Evolutionary conservation across 35 echinoderm and acorn worm genomes (phyloP), one percentile per base, ranked within the genome.

Genomic region (Amphiura filiformis): DNA sequence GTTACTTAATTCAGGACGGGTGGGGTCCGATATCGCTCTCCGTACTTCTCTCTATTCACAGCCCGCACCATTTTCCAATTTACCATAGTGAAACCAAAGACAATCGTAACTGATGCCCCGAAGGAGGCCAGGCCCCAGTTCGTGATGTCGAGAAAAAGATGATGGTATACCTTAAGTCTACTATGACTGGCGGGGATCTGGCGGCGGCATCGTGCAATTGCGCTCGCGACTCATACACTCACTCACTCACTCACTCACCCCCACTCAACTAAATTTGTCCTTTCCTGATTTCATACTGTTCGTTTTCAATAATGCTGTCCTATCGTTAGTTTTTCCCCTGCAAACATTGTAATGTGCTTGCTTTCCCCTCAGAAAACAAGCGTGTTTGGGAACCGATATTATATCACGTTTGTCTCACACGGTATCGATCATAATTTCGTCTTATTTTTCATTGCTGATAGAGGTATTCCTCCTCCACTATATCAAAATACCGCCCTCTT

Each of bases 1-100:
- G n/a, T n/a, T n/a, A n/a, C n/a, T n/a, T n/a, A n/a, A n/a, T n/a
- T n/a, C n/a, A n/a, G n/a, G n/a, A n/a, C n/a, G n/a, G n/a, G n/a
- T n/a, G n/a, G n/a, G n/a, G n/a, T n/a, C n/a, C n/a, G n/a, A n/a
- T n/a, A n/a, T n/a, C n/a, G n/a, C n/a, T n/a, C n/a, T n/a, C n/a
- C n/a, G n/a, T n/a, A n/a, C n/a, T n/a, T n/a, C n/a, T n/a, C n/a
- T n/a, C n/a, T 47, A 4, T 47, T 47, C 41, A 47, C 41, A 4
- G 41, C 41, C 41, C n/a, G n/a, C 44, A 70, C 61, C 61, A 70
- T 70, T 70, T n/a, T 70, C 61, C 61, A 70, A 70, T 70, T 70
- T 70, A 23, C 26, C 2, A 5, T n/a, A 3, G 61, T 70, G 61
- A 15, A 70, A 70, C 61, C 26, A 5, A 70, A 70, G 7, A 70